These are phyloP conservation scores for Drosophila merina DNA, from an alignment of 2,888 invertebrate species.

Conservation along the genomic window DNA sequence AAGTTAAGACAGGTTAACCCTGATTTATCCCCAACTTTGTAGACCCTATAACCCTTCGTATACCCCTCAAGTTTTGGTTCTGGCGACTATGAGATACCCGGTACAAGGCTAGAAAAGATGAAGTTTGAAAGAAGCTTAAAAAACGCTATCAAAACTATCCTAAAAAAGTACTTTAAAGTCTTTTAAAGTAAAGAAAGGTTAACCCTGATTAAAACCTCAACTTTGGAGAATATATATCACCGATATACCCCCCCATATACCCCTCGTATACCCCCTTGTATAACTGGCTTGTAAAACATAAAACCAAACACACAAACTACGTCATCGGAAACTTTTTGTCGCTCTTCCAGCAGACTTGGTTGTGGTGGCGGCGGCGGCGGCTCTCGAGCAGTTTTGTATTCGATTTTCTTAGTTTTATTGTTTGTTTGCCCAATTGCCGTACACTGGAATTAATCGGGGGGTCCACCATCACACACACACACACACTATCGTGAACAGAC, in stretches of 20 bases:
- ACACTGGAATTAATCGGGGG: constrained; percentile 41
- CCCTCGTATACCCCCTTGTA: not conserved
- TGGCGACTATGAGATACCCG: not conserved
- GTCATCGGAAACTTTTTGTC: constrained; percentile 1
- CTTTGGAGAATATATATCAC: too few relatives aligned
- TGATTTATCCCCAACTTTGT: too few relatives aligned
- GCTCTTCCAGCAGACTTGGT: not conserved
- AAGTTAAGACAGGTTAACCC: too few relatives aligned
- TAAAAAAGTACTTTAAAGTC: too few relatives aligned
- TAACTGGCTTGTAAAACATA: not conserved
- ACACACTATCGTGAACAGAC: constrained; percentile 7
- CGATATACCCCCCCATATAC: not conserved
- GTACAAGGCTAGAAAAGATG: too few relatives aligned
- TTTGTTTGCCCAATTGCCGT: constrained; percentile 34
- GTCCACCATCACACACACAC: too few relatives aligned
- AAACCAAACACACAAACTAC: constrained; percentile 1
- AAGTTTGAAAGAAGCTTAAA: too few relatives aligned
- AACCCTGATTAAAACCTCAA: too few relatives aligned
- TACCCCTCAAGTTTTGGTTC: not conserved
- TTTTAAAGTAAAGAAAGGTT: too few relatives aligned
- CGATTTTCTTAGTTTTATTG: not conserved
- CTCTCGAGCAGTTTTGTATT: not conserved
- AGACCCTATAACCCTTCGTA: too few relatives aligned
- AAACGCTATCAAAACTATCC: too few relatives aligned
- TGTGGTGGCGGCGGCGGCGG: not conserved